A percentile compares a stretch with the other conserved stretches of the same genome.
These are phyloP conservation scores for Odocoileus virginianus DNA, from an alignment of 2,113 vertebrate species.

Conservation along the genomic window DNA sequence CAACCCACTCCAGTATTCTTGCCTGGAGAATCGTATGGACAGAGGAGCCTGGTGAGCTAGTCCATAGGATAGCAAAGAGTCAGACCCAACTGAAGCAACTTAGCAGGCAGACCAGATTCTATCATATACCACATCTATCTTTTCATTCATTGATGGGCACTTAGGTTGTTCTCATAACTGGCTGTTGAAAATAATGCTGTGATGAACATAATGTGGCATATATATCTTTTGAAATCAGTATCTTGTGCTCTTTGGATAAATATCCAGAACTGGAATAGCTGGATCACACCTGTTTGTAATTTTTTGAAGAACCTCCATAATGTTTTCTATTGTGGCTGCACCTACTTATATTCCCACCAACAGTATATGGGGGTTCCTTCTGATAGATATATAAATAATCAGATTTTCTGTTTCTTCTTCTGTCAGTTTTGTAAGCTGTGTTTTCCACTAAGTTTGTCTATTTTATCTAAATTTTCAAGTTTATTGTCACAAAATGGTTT, in stretches of 20 bases:
- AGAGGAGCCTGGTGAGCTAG: background rate
- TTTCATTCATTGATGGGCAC: background rate
- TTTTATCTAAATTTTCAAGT: background rate
- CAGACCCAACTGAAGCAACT: background rate
- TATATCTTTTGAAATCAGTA: background rate
- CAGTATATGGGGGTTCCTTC: background rate
- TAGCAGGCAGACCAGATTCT: background rate
- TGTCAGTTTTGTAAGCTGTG: background rate
- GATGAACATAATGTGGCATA: background rate
- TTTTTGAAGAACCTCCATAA: background rate
- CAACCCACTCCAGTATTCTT: background rate
- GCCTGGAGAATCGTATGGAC: background rate
- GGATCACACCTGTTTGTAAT: background rate
- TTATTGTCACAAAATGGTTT: background rate
- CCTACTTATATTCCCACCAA: background rate
- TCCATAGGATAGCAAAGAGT: background rate
- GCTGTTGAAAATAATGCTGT: background rate
- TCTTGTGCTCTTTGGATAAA: background rate
- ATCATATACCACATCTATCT: background rate
- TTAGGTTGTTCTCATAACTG: background rate
- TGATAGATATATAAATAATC: background rate
- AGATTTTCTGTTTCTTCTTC: background rate
- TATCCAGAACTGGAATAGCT: background rate
- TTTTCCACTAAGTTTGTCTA: background rate
- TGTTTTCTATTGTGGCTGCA: background rate